Base-by-base conservation (phyloP, 2,888 invertebrate genomes). In the Tetanocera ferruginea region DNA sequence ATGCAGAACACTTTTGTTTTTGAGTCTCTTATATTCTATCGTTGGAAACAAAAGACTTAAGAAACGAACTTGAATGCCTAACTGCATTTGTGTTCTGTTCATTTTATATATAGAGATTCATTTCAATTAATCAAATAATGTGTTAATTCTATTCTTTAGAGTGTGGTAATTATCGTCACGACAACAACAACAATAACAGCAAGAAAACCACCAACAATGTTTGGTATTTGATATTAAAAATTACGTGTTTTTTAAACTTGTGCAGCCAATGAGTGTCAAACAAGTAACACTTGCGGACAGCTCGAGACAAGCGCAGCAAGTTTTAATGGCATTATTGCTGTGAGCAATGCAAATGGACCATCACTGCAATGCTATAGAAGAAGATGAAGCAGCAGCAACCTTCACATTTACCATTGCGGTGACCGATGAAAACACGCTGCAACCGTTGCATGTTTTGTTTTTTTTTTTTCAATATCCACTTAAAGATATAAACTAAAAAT, bases 201-300 rank as follows among this genome's bases (percentile, higher is more conserved):
- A 19, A 52, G 49, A 9, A 14, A 9, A 49, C 49, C 3, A 31
- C 28, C 31, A 64, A 64, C 2, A 6, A 28, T 34, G 34, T 34
- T 62, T 34, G 64, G 31, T 64, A 64, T 64, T 64, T 64, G 31
- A 31, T 31, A 62, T 64, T 17, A 17, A 23, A 23, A 3, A 14
- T 60, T 14, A 8, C 31, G 64, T 31, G 64, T 34, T 31, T 64
- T 9, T 64, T 19, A 55, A 55, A 55, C 55, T 55, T 55, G 31
- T 31, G 64, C 64, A 64, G 64, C 31, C 64, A 64, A 64, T 64
- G 31, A 64, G 64, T 64, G 64, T 64, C 64, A 64, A 64, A 64
- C 64, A 31, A 28, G 28, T 64, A 34, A 64, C 57, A 60, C n/a
- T 34, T 64, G 8, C 64, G 31, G n/a, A 5, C 28, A 64, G 17